Evolutionary conservation across 2,888 invertebrate genomes (phyloP).

Genomic region (Disparrhopalites patrizii): DNA sequence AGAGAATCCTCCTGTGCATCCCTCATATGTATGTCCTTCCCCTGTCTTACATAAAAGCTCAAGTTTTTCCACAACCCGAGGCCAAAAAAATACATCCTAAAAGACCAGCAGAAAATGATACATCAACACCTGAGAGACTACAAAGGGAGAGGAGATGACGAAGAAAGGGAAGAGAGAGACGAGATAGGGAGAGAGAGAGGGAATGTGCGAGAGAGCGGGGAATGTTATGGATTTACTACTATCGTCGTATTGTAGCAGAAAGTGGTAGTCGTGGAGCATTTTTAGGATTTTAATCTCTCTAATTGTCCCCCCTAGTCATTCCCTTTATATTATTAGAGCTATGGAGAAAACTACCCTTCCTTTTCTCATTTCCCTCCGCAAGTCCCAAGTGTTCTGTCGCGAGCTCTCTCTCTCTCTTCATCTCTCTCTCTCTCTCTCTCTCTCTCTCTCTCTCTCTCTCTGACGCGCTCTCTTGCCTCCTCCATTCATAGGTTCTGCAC

Average conservation of each 20-base stretch:
- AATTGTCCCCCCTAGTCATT: constrained; percentile 24
- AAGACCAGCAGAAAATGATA: constrained; percentile 26
- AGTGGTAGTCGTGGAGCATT: too few species aligned
- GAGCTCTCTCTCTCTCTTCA: neutral
- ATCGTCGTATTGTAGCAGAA: too few species aligned
- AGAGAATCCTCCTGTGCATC: too few species aligned
- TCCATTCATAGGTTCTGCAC: too few species aligned
- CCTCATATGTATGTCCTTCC: too few species aligned
- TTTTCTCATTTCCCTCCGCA: too few species aligned
- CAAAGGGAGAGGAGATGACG: neutral
- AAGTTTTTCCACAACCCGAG: constrained; percentile 2
- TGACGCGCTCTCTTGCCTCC: too few species aligned
- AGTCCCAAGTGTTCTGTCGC: neutral
- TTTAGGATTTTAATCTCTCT: constrained; percentile 19
- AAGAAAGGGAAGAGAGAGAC: neutral
- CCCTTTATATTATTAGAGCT: constrained; percentile 15
- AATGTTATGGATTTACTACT: too few species aligned
- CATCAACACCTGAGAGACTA: constrained; percentile 6
- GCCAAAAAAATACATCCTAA: constrained; percentile 12
- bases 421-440: neutral
- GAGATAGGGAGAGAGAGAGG: neutral
- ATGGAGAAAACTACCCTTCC: too few species aligned
- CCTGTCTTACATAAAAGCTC: too few species aligned
- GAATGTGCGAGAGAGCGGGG: neutral
- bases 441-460: neutral